Evolutionary conservation across 2,888 invertebrate species (phyloP).

Genomic region (Zhengitettix transpicula): DNA sequence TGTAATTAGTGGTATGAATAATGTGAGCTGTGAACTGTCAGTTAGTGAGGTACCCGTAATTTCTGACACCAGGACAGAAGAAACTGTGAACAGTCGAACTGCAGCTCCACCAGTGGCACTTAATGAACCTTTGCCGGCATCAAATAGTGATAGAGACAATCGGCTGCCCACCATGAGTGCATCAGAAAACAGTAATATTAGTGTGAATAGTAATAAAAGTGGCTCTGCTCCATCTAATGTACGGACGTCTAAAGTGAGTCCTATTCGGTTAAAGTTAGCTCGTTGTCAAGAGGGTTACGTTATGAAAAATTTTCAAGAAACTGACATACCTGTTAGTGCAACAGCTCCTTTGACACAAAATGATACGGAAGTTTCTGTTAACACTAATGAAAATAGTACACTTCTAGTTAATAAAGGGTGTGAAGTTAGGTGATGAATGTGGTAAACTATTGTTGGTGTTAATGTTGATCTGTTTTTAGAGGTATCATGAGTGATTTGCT

Average conservation of each 20-base stretch:
- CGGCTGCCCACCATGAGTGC: neutral
- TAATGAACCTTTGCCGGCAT: constrained; percentile 5
- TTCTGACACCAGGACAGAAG: constrained; percentile 18
- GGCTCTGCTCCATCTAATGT: constrained; percentile 33
- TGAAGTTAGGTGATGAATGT: constrained; percentile 65
- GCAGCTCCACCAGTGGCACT: constrained; percentile 6
- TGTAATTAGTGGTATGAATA: constrained; percentile 21
- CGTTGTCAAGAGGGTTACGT: constrained; percentile 60
- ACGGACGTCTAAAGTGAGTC: constrained; percentile 51
- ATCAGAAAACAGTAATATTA: constrained; percentile 4
- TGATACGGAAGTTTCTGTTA: constrained; percentile 3
- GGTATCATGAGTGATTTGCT: neutral
- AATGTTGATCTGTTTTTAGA: constrained; percentile 20
- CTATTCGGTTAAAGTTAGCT: constrained; percentile 69
- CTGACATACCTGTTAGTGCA: neutral
- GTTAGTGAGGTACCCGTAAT: constrained; percentile 4
- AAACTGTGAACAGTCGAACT: constrained; percentile 13
- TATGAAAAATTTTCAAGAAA: constrained; percentile 22
- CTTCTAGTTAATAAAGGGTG: constrained; percentile 61
- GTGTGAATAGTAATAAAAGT: constrained; percentile 6
- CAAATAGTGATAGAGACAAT: neutral
- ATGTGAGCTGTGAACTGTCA: constrained; percentile 2
- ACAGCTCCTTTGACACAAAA: constrained; percentile 19
- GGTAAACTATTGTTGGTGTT: constrained; percentile 15
- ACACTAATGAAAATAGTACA: constrained; percentile 17